These are phyloP conservation scores for Myopa tessellatipennis DNA, from an alignment of 2,888 invertebrate genomes.

Conservation along the genomic window DNA sequence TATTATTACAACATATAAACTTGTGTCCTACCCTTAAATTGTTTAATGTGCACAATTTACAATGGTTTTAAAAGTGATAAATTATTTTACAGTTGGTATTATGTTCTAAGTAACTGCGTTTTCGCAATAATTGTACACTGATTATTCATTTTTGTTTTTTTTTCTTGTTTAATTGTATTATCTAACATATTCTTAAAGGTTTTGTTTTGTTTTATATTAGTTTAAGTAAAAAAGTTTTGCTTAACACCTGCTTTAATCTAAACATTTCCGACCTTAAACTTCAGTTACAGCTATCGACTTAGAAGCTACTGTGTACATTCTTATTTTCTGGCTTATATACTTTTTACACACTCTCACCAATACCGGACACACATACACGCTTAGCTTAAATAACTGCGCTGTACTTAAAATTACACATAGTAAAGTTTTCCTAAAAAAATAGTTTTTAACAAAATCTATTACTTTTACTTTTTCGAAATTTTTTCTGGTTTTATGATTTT, in stretches of 20 bases:
- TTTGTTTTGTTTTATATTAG: background rate
- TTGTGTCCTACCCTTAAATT: slow-evolving; percentile 1
- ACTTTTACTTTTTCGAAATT: slow-evolving; percentile 20
- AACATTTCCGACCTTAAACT: slow-evolving; percentile 7
- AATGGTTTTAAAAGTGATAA: slow-evolving; percentile 21
- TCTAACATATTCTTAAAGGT: slow-evolving; percentile 15
- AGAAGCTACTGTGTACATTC: slow-evolving; percentile 32
- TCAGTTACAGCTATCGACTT: slow-evolving; percentile 15
- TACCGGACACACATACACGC: slow-evolving; percentile 31
- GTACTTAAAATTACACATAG: background rate
- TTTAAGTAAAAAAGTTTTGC: slow-evolving; percentile 34
- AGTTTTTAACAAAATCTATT: slow-evolving; percentile 26
- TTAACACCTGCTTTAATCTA: slow-evolving; percentile 27
- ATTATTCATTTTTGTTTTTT: slow-evolving; percentile 11
- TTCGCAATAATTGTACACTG: background rate
- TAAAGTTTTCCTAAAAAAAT: slow-evolving; percentile 29
- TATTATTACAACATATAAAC: slow-evolving; percentile 12
- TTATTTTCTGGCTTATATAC: slow-evolving; percentile 12
- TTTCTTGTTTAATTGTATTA: background rate
- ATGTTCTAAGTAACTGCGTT: background rate
- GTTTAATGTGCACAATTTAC: slow-evolving; percentile 16
- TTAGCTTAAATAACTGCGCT: slow-evolving; percentile 22
- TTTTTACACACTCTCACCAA: slow-evolving; percentile 14
- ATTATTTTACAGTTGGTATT: slow-evolving; percentile 19
- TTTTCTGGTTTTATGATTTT: slow-evolving; percentile 28